Base-by-base conservation (phyloP, 2,888 invertebrate species). In the Hemithea aestivaria region DNA sequence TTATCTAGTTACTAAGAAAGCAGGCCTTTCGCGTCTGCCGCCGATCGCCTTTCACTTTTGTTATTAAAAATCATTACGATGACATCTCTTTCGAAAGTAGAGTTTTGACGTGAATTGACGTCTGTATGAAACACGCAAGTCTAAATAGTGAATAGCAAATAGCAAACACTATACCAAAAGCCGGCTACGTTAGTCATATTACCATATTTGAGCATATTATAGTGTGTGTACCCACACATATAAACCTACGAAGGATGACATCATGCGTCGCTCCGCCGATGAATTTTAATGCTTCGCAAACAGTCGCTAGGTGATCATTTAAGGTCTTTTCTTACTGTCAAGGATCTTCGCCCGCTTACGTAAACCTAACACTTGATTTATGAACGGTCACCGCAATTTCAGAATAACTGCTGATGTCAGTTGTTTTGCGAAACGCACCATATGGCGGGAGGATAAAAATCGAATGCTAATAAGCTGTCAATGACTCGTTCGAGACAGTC, bases 1-100 rank as follows among this genome's bases (percentile, higher is more conserved):
- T 75, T 74, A 77, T 81, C 81, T 78, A 73, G 80, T 80, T 77
- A 74, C 81, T 56, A 71, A 62, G 78, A 80, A 80, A 79, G 80
- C 28, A 66, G 78, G 78, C 73, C 63, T 53, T 50, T 53, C 53
- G 45, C 47, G 38, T 33, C 31, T 36, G 37, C 35, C 40, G 36
- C 51, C 65, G 68, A 73, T 66, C 65, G 58, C 79, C 84, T 84
- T 84, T 85, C 84, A 83, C 85, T 85, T 80, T 80, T 72, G 44
- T 69, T 76, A 75, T 74, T 73, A 75, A 78, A 75, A 75, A 72
- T 73, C 70, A 74, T 76, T 72, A 71, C 63, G 60, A 62, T 62
- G 61, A 66, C 68, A 67, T 72, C 63, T 62, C 29, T 34, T 70
- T 68, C 38, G 71, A 73, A 74, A 73, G 74, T 69, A 48, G 45